A percentile compares a stretch with the other conserved stretches of the same genome.
Conservation (phyloP, 2,888 invertebrate genomes). For the Agrochola macilenta region DNA sequence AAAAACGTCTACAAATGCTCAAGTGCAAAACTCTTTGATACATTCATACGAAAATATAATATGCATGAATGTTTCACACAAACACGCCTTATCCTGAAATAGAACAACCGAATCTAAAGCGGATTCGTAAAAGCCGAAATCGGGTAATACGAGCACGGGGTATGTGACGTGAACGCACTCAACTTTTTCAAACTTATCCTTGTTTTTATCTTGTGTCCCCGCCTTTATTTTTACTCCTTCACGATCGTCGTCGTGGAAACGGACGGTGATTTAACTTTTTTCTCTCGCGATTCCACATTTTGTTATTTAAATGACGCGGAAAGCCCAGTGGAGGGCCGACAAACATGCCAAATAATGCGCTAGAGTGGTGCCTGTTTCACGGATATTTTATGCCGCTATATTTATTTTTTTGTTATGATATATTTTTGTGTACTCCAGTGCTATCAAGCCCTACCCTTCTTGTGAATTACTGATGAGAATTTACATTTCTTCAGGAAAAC, state of each 20-base stretch:
- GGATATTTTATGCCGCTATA: constrained; percentile 45
- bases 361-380: constrained; percentile 53
- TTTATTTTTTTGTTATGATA: constrained; percentile 47
- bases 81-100: constrained; percentile 25
- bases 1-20: constrained; percentile 22
- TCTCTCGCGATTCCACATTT: constrained; percentile 70
- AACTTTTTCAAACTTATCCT: constrained; percentile 59
- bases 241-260: constrained; percentile 63
- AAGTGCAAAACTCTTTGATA: constrained; percentile 39
- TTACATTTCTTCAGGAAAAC: constrained; percentile 9
- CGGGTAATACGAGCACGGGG: constrained; percentile 33
- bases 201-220: constrained; percentile 55
- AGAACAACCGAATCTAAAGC: constrained; percentile 44
- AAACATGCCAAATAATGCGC: constrained; percentile 66
- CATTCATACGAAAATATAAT: constrained; percentile 44
- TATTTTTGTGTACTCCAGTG: constrained; percentile 34
- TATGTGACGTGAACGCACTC: constrained; percentile 38
- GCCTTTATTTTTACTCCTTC: constrained; percentile 56
- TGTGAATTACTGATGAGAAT: constrained; percentile 31
- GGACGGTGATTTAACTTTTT: constrained; percentile 71
- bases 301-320: constrained; percentile 82
- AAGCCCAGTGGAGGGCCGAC: constrained; percentile 68
- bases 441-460: constrained; percentile 28
- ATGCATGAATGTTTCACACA: constrained; percentile 35
- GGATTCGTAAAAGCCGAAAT: constrained; percentile 50